phyloP scores from a whole-genome alignment of 2,113 vertebrate species.

The Scolopax mira region DNA sequence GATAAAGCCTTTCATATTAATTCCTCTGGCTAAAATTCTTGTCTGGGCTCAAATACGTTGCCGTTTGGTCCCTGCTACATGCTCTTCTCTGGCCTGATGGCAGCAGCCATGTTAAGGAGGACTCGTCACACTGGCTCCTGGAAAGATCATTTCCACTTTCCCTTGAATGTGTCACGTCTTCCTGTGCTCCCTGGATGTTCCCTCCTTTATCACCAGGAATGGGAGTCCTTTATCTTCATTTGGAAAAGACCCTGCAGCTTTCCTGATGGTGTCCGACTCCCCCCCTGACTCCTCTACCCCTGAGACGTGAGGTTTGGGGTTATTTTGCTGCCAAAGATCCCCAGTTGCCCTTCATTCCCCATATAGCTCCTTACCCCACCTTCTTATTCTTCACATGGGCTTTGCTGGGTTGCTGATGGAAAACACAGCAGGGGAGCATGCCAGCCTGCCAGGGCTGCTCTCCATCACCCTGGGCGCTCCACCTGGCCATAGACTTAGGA shows the following conservation, averaged over 20 bases:
- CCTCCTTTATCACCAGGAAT: neutral
- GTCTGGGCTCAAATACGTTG: accelerated
- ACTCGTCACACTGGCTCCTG: neutral
- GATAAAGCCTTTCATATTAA: neutral
- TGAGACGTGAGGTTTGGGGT: neutral
- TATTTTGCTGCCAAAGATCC: neutral
- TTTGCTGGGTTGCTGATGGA: neutral
- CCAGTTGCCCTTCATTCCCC: neutral
- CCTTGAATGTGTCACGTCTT: neutral
- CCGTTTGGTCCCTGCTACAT: accelerated
- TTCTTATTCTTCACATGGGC: neutral
- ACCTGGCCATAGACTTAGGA: neutral
- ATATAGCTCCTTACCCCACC: neutral
- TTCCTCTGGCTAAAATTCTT: neutral
- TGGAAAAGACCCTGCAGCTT: neutral
- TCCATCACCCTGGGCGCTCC: neutral
- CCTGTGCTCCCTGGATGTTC: neutral
- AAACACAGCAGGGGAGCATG: neutral
- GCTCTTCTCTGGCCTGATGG: neutral
- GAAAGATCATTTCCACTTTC: neutral
- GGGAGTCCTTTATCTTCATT: neutral
- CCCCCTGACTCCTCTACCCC: neutral
- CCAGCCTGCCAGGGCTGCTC: neutral
- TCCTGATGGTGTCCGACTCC: neutral
- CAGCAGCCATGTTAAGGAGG: neutral